Percentiles rank a stretch among this genome's conserved stretches.
Evolutionary conservation across 92 coral and sea anemone species (phyloP).

Genomic region (Paramuricea clavata): DNA sequence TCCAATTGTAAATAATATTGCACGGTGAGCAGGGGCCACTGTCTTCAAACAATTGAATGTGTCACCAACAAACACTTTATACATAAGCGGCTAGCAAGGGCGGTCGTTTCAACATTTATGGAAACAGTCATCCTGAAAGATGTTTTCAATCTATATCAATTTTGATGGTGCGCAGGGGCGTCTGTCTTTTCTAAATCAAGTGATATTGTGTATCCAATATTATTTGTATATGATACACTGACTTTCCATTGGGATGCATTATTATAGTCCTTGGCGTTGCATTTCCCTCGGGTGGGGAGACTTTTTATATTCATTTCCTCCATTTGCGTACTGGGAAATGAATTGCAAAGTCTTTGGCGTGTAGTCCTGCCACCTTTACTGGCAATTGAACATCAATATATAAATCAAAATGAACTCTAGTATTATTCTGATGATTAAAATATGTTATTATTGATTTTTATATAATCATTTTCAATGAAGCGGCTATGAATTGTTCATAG

Average conservation of each 20-base stretch:
- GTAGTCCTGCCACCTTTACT: neutral
- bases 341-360: neutral
- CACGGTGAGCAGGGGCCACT: no score
- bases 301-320: neutral
- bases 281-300: neutral
- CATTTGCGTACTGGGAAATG: neutral
- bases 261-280: neutral
- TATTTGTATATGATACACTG: no score
- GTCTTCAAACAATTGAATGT: no score
- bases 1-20: neutral
- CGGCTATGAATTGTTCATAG: no score
- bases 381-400: neutral
- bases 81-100: neutral
- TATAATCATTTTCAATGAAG: no score
- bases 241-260: no score
- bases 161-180: neutral
- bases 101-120: neutral
- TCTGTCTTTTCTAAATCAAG: neutral
- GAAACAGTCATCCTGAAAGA: neutral
- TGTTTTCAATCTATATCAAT: neutral
- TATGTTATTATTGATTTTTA: no score
- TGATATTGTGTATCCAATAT: no score
- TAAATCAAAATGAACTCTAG: no score
- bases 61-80: no score
- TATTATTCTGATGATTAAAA: no score